A percentile compares a stretch with the other conserved stretches of the same genome.
These are phyloP conservation scores for Salticus scenicus DNA, from an alignment of 2,888 invertebrate species.

Conservation along the genomic window DNA sequence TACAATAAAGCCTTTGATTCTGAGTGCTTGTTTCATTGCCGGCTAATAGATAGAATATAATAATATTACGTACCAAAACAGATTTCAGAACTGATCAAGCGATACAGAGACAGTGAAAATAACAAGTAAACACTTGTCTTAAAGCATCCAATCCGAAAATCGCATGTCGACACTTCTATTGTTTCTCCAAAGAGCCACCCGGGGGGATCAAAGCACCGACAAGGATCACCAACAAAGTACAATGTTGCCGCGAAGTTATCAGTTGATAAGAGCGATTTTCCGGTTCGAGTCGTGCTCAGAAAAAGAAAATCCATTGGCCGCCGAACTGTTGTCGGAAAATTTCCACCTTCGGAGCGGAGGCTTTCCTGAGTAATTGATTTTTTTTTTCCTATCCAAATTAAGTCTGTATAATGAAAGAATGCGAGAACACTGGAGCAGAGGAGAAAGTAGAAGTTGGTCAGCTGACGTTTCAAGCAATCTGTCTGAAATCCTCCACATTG, in stretches of 20 bases:
- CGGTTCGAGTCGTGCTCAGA: slow-evolving; percentile 59
- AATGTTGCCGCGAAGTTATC: slow-evolving; percentile 64
- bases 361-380: slow-evolving; percentile 21
- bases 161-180: slow-evolving; percentile 55
- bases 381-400: no score
- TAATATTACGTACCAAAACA: background rate
- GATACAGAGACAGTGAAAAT: slow-evolving; percentile 7
- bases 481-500: no score
- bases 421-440: no score
- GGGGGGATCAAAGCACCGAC: slow-evolving; percentile 64
- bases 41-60: slow-evolving; percentile 15
- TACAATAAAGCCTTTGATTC: background rate
- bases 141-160: slow-evolving; percentile 39
- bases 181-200: slow-evolving; percentile 21
- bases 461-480: no score
- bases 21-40: slow-evolving; percentile 31
- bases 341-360: slow-evolving; percentile 25
- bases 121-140: slow-evolving; percentile 33
- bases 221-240: slow-evolving; percentile 66
- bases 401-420: no score
- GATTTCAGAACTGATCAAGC: slow-evolving; percentile 15
- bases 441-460: no score
- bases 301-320: slow-evolving; percentile 47
- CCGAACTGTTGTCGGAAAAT: slow-evolving; percentile 41
- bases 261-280: slow-evolving; percentile 61